Percentiles rank a stretch among this genome's conserved stretches.
phyloP scores from a whole-genome alignment of 2,888 invertebrate genomes.

The Limenitis camilla region DNA sequence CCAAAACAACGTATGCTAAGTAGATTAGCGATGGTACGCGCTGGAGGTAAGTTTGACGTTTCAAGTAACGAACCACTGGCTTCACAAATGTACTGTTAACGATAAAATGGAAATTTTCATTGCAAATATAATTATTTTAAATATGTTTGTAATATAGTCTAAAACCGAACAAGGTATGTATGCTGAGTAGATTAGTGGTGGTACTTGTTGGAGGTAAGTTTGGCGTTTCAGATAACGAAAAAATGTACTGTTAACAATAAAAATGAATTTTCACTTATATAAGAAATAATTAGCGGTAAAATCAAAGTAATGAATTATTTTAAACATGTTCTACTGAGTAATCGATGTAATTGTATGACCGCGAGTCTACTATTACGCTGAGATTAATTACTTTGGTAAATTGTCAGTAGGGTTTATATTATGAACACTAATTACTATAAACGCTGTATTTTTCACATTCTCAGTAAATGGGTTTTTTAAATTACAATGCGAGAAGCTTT shows the following conservation, averaged over 20 bases:
- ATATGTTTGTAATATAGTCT: no score
- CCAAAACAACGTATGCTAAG: constrained; percentile 54
- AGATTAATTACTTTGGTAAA: constrained; percentile 58
- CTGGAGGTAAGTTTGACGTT: constrained; percentile 59
- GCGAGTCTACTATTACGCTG: constrained; percentile 39
- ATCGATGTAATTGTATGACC: constrained; percentile 40
- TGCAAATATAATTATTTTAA: neutral
- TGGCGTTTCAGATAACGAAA: no score
- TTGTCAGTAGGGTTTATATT: constrained; percentile 48
- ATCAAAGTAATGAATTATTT: constrained; percentile 17
- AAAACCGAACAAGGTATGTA: no score
- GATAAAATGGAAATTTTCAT: constrained; percentile 18
- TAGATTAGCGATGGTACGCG: constrained; percentile 61
- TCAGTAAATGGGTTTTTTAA: constrained; percentile 62
- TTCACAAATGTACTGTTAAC: constrained; percentile 40
- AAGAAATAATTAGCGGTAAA: neutral
- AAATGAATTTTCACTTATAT: neutral
- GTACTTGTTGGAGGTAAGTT: no score
- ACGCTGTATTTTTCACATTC: constrained; percentile 65
- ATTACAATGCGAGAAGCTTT: constrained; percentile 57
- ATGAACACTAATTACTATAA: constrained; percentile 65
- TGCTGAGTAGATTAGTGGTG: no score
- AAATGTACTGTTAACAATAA: no score
- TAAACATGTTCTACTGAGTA: constrained; percentile 22
- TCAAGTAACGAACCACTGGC: constrained; percentile 56